phyloP scores from a whole-genome alignment of 53 echinoderm and acorn worm species.

The Patiria pectinifera region DNA sequence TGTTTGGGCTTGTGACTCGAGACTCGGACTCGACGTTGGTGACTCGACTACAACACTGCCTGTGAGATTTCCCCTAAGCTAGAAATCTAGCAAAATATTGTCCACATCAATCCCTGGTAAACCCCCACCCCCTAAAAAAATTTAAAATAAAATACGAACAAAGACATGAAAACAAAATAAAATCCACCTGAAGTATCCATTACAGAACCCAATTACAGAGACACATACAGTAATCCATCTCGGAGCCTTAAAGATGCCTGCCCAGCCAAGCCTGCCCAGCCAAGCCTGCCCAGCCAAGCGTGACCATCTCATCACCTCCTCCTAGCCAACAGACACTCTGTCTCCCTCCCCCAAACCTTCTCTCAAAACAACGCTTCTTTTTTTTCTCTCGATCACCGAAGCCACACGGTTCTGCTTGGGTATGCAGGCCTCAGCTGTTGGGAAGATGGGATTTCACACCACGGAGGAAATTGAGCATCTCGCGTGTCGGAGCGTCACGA shows the following conservation, averaged over 20 bases:
- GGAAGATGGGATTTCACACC: constrained; percentile 51
- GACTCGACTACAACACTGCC: no score
- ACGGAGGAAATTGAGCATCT: constrained; percentile 15
- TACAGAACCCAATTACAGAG: constrained; percentile 54
- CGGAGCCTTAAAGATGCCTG: not conserved
- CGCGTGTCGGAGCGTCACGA: not conserved
- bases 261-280: constrained; percentile 33
- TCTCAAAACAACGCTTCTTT: not conserved
- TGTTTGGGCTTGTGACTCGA: no score
- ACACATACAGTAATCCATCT: constrained; percentile 56
- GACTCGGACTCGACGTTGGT: no score
- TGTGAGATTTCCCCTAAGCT: no score
- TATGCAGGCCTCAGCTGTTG: constrained; percentile 46
- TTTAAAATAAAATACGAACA: not conserved
- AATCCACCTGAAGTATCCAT: constrained; percentile 26
- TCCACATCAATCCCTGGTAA: not conserved
- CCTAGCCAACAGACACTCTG: constrained; percentile 2
- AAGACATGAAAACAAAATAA: not conserved
- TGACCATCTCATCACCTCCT: constrained; percentile 31
- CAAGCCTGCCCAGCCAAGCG: constrained; percentile 35
- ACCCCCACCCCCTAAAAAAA: not conserved
- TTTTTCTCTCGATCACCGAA: not conserved
- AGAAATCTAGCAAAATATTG: no score
- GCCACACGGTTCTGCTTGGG: constrained; percentile 4
- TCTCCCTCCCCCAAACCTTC: not conserved